Evolutionary conservation across 2,113 vertebrate species (phyloP).

Genomic region (Anseranas semipalmata): DNA sequence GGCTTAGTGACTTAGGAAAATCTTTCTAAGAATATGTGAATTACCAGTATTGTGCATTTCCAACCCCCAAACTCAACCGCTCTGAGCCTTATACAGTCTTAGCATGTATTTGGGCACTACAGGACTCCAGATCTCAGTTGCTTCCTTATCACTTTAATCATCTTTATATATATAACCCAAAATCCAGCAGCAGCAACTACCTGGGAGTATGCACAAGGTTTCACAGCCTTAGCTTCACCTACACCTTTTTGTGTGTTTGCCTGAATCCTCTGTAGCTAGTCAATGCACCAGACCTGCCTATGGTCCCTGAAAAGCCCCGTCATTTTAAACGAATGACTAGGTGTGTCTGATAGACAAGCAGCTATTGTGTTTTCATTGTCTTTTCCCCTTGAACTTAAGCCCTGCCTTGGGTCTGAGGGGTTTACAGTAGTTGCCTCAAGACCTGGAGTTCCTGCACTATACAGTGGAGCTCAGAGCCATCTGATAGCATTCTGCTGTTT

Average conservation of each 20-base stretch:
- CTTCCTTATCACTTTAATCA: not conserved
- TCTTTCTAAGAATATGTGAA: not conserved
- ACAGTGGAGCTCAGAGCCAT: not conserved
- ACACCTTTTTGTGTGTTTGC: not conserved
- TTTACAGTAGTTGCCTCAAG: not conserved
- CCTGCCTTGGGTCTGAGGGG: fast-evolving
- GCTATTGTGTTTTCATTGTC: not conserved
- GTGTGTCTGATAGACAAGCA: not conserved
- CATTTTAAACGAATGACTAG: not conserved
- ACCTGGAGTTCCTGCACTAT: not conserved
- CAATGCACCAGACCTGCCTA: not conserved
- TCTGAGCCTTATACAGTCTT: not conserved
- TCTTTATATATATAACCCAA: not conserved
- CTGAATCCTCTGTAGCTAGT: not conserved
- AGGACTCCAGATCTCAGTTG: not conserved
- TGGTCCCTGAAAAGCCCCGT: not conserved
- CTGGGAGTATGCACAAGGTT: not conserved
- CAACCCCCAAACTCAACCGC: not conserved
- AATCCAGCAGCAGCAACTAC: not conserved
- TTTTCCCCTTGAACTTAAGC: not conserved
- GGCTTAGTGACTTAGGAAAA: not conserved
- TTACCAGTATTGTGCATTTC: not conserved
- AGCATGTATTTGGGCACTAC: not conserved
- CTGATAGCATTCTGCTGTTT: not conserved
- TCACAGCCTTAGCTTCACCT: not conserved